Percentiles rank a stretch among this genome's conserved stretches.
These are phyloP conservation scores for Thaumetopoea pityocampa DNA, from an alignment of 1,140 invertebrate genomes.

Conservation along the genomic window DNA sequence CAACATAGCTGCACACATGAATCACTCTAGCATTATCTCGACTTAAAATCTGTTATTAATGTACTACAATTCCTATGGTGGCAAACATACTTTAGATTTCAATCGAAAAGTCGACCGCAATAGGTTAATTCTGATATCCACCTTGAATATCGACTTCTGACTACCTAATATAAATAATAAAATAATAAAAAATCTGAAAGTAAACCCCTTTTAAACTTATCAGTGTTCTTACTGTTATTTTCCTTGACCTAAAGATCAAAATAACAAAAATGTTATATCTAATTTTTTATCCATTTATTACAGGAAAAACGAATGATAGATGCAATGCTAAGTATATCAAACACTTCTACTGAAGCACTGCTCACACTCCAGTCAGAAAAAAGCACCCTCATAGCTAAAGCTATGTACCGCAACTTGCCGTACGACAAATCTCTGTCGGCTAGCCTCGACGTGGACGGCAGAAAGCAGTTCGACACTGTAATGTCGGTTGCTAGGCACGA, in stretches of 20 bases:
- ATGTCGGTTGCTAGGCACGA: slow-evolving; percentile 68
- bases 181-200: not conserved
- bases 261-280: not conserved
- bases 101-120: no score
- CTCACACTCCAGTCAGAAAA: slow-evolving; percentile 79
- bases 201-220: not conserved
- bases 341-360: slow-evolving; percentile 59
- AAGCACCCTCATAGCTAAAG: slow-evolving; percentile 79
- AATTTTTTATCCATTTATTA: slow-evolving; percentile 11
- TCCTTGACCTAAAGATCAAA: not conserved
- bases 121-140: no score
- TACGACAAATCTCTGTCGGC: slow-evolving; percentile 81
- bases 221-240: no score
- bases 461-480: slow-evolving; percentile 81
- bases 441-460: slow-evolving; percentile 81
- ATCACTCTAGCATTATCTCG: no score
- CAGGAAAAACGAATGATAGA: slow-evolving; percentile 71
- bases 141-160: no score
- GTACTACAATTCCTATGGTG: no score
- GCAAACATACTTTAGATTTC: no score
- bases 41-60: no score
- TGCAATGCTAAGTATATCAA: slow-evolving; percentile 46
- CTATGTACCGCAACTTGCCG: slow-evolving; percentile 80
- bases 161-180: no score
- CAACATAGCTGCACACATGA: no score